Evolutionary conservation across 64 coral and sea anemone genomes (phyloP), one percentile per base, ranked within the genome.

Genomic region (Platygyra sinensis): DNA sequence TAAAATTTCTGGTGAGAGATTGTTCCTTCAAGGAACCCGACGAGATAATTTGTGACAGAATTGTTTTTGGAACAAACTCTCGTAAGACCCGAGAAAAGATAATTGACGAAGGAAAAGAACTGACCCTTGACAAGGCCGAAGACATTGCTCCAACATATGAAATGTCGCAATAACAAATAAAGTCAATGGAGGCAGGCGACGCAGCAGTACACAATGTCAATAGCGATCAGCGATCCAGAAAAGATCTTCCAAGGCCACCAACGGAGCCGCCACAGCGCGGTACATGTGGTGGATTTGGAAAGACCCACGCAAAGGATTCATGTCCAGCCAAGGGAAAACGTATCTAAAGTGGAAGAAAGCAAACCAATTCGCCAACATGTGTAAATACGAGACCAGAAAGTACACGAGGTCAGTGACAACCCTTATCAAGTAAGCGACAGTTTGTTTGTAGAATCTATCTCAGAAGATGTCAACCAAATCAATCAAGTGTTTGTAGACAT

Each of bases 311-410:
- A 18, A 72, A 86, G 15, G 63, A 64, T 27, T 13, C 22, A 67
- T 86, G 62, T 24, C 62, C 69, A 91, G 89, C 80, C 28, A 74
- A 60, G 89, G 89, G 25, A 73, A 91, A 81, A 82, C 72, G 24
- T 91, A 71, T 59, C 25, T 30, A 39, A 76, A 91, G 39, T 75
- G 89, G 72, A 54, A 60, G n/a, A 91, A 85, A 67, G 27, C 39
- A 74, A 76, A 76, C 18, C 89, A 91, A 30, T 76, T 86, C 74
- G 89, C 52, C 33, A 84, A 51, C 12, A 63, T 91, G 20, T 86
- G 80, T 14, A 63, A 69, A 74, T 55, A 89, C 30, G n/a, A n/a
- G n/a, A n/a, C n/a, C n/a, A n/a, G n/a, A n/a, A n/a, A n/a, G n/a
- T n/a, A n/a, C n/a, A n/a, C n/a, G n/a, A n/a, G n/a, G n/a, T n/a